Base-by-base conservation (phyloP, 2,888 invertebrate genomes). In the Agonopterix subpropinquella region DNA sequence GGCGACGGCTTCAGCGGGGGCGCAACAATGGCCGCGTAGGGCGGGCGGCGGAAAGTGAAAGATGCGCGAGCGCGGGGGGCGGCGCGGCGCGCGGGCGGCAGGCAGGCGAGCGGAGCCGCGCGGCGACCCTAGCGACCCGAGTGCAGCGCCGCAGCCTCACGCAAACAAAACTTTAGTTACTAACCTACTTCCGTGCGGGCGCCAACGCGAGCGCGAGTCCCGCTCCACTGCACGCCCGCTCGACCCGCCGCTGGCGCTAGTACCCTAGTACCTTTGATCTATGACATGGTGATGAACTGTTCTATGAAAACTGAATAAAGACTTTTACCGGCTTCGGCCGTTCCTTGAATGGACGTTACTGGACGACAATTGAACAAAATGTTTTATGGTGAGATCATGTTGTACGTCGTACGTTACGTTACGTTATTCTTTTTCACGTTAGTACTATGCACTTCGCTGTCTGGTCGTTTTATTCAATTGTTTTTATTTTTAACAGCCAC, bases 181-280 rank as follows among this genome's bases (percentile, higher is more conserved):
- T 87, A 88, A 88, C 88, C 88, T 87, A 88, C 88, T 87, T 88
- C 88, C 87, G 88, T 79, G 84, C 87, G 86, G 79, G 86, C 80
- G 84, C 85, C 85, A 81, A 80, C 74, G 82, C 78, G 73, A 72
- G 72, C 75, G 75, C 78, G 73, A 64, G 74, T 73, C 70, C 61
- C 70, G 72, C 70, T 69, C 64, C 60, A 62, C 28, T 55, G 67
- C 65, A 54, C 65, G 59, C 61, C 53, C 64, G 52, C 48, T 52
- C 52, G 50, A 47, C 49, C 49, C 46, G 46, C 48, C 55, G 49
- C 55, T 55, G 53, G 51, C 56, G 54, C 50, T 51, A 50, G 13
- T 13, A 8, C 42, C 11, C 42, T 42, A 42, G 51, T 52, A 42
- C 42, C 11, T 42, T 42, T 80, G 76, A 28, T 28, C 28, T 28